Conservation (phyloP, 1,140 invertebrate species). For the Drosophila serrata region DNA sequence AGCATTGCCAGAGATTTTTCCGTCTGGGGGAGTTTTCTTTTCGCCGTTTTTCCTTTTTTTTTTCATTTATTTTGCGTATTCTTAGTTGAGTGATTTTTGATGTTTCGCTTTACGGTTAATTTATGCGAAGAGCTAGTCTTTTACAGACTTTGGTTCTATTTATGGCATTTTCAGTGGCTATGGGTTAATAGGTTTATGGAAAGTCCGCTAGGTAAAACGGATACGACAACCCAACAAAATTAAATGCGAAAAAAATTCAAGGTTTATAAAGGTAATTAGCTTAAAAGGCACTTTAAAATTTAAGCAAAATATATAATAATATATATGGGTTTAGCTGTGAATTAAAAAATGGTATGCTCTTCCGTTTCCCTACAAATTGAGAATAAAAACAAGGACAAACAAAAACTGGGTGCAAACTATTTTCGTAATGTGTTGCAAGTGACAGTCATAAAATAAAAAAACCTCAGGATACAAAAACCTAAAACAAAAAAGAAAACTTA, state of each 20-base stretch:
- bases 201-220: constrained; percentile 32
- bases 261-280: neutral
- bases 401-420: neutral
- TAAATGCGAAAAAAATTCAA: neutral
- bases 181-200: constrained; percentile 33
- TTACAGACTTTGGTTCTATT: constrained; percentile 24
- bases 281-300: neutral
- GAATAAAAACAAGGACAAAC: neutral
- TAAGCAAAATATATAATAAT: neutral
- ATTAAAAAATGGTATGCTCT: neutral
- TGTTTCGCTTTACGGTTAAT: constrained; percentile 61
- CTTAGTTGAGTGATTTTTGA: constrained; percentile 62
- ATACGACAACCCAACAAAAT: neutral
- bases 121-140: constrained; percentile 38
- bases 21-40: constrained; percentile 9
- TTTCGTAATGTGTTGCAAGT: constrained; percentile 1
- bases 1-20: constrained; percentile 41
- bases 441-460: constrained; percentile 9
- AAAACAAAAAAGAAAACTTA: neutral
- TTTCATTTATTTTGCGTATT: constrained; percentile 36
- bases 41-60: constrained; percentile 11
- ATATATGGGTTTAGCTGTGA: neutral
- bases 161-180: neutral
- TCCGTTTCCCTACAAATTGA: neutral
- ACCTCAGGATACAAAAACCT: constrained; percentile 2